A percentile compares a stretch with the other conserved stretches of the same genome.
phyloP scores from a whole-genome alignment of 2,113 vertebrate genomes.

The Pseudopodoces humilis region DNA sequence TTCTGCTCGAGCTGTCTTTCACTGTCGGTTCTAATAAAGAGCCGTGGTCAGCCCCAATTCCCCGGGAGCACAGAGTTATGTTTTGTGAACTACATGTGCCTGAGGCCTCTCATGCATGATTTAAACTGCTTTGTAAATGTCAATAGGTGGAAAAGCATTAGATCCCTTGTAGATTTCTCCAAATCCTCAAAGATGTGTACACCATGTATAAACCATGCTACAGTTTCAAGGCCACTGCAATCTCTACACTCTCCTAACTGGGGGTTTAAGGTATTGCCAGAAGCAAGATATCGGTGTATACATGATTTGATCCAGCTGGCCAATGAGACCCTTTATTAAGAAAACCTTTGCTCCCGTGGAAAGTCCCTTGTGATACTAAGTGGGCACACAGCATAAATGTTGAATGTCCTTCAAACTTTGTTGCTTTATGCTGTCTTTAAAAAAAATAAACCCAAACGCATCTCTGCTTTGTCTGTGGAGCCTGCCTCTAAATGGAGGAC shows the following conservation, averaged over 20 bases:
- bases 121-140: slow-evolving; percentile 91
- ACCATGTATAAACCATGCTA: slow-evolving; percentile 75
- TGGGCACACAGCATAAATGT: slow-evolving; percentile 65
- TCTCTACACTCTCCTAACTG: slow-evolving; percentile 79
- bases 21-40: slow-evolving; percentile 88
- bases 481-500: slow-evolving; percentile 12
- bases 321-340: slow-evolving; percentile 73
- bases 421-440: slow-evolving; percentile 57
- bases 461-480: slow-evolving; percentile 6
- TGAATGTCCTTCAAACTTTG: slow-evolving; percentile 73
- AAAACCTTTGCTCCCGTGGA: slow-evolving; percentile 65
- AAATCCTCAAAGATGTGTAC: slow-evolving; percentile 79
- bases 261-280: slow-evolving; percentile 80
- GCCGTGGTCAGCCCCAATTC: slow-evolving; percentile 81
- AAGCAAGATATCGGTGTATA: slow-evolving; percentile 76
- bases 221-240: slow-evolving; percentile 78
- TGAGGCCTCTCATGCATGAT: slow-evolving; percentile 88
- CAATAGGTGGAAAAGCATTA: slow-evolving; percentile 85
- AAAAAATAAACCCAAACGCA: neutral
- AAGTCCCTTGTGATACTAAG: slow-evolving; percentile 46
- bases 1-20: slow-evolving; percentile 79
- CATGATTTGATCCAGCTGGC: slow-evolving; percentile 72
- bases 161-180: slow-evolving; percentile 82
- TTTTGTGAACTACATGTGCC: slow-evolving; percentile 82
- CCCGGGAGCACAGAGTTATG: slow-evolving; percentile 74